Evolutionary conservation across 2,888 invertebrate species (phyloP).

Genomic region (Xylota segnis): DNA sequence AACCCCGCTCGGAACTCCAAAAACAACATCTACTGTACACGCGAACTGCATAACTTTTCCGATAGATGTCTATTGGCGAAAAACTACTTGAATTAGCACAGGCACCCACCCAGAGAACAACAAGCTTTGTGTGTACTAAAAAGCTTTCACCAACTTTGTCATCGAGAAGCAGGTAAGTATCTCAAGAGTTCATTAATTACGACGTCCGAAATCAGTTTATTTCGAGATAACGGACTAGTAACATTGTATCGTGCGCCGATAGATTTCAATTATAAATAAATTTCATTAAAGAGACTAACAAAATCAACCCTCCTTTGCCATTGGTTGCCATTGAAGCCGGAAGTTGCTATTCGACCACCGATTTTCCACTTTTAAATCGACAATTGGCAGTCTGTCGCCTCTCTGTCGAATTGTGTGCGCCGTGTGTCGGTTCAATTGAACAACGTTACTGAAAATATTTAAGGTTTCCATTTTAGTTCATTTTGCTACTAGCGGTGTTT

Average conservation of each 20-base stretch:
- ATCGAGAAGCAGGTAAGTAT: conserved; percentile 57
- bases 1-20: neutral
- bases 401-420: conserved; percentile 4
- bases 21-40: neutral
- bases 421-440: conserved; percentile 35
- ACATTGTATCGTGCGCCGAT: conserved; percentile 31
- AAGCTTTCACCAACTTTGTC: conserved; percentile 40
- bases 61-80: neutral
- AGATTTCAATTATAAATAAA: conserved; percentile 19
- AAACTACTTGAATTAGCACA: neutral
- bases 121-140: conserved; percentile 55
- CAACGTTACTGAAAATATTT: conserved; percentile 1
- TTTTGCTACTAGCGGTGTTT: neutral
- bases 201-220: conserved; percentile 72
- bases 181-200: conserved; percentile 67
- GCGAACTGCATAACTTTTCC: neutral
- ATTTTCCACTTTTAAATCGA: conserved; percentile 49
- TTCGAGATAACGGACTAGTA: conserved; percentile 61
- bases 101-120: neutral
- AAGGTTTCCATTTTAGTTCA: conserved; percentile 3
- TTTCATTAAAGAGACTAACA: conserved; percentile 18
- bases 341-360: conserved; percentile 48
- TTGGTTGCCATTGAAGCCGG: conserved; percentile 30
- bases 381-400: conserved; percentile 28
- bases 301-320: conserved; percentile 19